phyloP scores from a whole-genome alignment of 2,113 vertebrate species.

The Dipodomys merriami region DNA sequence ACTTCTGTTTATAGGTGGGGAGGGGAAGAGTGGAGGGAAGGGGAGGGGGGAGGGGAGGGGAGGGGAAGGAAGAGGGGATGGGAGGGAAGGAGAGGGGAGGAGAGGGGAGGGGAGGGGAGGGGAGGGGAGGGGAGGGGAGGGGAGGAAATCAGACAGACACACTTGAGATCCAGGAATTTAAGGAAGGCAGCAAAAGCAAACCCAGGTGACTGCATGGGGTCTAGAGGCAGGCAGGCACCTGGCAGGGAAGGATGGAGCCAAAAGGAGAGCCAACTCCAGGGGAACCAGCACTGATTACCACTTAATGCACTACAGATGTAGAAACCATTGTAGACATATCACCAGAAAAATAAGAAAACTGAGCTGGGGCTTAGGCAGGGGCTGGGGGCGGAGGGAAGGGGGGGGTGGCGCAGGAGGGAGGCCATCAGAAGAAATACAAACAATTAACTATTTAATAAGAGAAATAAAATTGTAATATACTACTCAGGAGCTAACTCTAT shows the following conservation, averaged over 20 bases:
- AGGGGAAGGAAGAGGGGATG: no score
- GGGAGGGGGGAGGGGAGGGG: no score
- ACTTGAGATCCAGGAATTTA: background rate
- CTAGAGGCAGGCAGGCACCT: fast-evolving
- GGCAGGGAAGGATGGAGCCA: background rate
- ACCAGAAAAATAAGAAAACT: background rate
- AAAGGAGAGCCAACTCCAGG: no score
- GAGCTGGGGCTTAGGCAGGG: no score
- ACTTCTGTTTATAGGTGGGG: no score
- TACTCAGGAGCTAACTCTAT: background rate
- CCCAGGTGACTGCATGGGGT: no score
- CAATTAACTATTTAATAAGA: background rate
- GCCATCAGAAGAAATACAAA: background rate
- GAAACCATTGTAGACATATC: background rate
- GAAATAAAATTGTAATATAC: background rate
- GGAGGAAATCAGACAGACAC: no score
- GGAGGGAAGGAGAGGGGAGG: no score
- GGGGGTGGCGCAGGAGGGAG: background rate
- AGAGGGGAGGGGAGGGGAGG: background rate
- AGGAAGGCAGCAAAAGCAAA: background rate
- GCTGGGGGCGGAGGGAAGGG: no score
- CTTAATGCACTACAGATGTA: fast-evolving
- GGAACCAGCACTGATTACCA: background rate
- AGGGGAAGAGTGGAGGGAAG: no score
- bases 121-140: background rate